Evolutionary conservation across 2,888 invertebrate species (phyloP).

Genomic region (Cosmia trapezina): DNA sequence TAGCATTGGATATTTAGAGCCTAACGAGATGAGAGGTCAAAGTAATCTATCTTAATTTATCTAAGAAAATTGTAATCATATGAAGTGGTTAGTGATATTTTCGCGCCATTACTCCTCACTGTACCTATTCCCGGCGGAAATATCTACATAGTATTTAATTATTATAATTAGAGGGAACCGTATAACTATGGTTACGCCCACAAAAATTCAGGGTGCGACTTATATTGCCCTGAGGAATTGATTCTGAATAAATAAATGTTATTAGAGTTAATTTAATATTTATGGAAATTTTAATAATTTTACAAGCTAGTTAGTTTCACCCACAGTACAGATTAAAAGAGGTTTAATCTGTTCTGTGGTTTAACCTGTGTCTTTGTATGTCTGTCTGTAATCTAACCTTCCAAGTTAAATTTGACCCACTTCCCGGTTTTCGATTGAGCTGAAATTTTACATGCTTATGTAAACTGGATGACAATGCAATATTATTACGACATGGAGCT

Average conservation of each 20-base stretch:
- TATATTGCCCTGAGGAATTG: conserved; percentile 38
- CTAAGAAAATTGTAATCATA: conserved; percentile 53
- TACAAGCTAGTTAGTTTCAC: no score
- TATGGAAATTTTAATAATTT: neutral
- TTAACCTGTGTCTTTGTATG: no score
- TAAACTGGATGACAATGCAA: no score
- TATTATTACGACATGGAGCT: no score
- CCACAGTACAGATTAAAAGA: no score
- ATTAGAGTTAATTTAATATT: conserved; percentile 17
- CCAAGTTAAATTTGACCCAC: no score
- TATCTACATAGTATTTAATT: conserved; percentile 68
- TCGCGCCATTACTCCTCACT: conserved; percentile 47
- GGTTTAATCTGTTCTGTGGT: no score
- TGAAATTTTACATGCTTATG: no score
- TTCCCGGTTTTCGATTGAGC: no score
- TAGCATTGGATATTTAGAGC: no score
- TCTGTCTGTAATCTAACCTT: no score
- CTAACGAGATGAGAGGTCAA: neutral
- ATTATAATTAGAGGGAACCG: conserved; percentile 71
- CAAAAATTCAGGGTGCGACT: conserved; percentile 48
- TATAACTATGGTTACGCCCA: conserved; percentile 66
- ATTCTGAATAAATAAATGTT: conserved; percentile 22
- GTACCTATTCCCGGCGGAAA: conserved; percentile 68
- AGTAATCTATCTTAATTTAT: conserved; percentile 24
- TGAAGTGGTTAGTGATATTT: conserved; percentile 53